These are phyloP conservation scores for Chaetodon auriga DNA, from an alignment of 2,113 vertebrate genomes.

Conservation along the genomic window DNA sequence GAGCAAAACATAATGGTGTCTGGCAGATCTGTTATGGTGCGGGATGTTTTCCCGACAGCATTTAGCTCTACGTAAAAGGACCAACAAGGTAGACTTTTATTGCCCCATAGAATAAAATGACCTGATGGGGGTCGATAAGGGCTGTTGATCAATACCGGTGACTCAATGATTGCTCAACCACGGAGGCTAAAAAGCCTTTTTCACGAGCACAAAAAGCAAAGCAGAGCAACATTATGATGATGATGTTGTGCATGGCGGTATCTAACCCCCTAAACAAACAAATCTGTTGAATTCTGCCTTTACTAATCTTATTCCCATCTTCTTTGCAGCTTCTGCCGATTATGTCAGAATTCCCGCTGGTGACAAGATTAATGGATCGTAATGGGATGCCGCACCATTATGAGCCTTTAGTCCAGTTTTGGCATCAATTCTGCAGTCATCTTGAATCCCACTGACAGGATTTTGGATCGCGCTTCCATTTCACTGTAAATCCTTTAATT, in stretches of 20 bases:
- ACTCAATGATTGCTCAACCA: constrained; percentile 41
- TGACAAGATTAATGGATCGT: not conserved
- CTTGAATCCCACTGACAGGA: not conserved
- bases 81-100: constrained; percentile 47
- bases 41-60: constrained; percentile 9
- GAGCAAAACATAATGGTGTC: not conserved
- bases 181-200: constrained; percentile 41
- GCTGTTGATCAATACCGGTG: constrained; percentile 53
- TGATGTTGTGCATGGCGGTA: not conserved
- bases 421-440: not conserved
- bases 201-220: constrained; percentile 27
- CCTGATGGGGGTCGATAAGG: constrained; percentile 37
- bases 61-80: constrained; percentile 36
- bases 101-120: constrained; percentile 39
- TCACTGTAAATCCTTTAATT: not conserved
- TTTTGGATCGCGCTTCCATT: not conserved
- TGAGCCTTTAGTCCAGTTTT: not conserved
- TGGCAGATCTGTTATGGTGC: not conserved
- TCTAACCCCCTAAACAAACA: not conserved
- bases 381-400: not conserved
- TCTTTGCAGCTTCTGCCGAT: not conserved
- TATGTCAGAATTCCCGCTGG: not conserved
- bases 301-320: not conserved
- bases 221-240: not conserved
- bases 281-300: not conserved